phyloP scores from a whole-genome alignment of 2,113 vertebrate genomes.

The Tragelaphus strepsiceros region DNA sequence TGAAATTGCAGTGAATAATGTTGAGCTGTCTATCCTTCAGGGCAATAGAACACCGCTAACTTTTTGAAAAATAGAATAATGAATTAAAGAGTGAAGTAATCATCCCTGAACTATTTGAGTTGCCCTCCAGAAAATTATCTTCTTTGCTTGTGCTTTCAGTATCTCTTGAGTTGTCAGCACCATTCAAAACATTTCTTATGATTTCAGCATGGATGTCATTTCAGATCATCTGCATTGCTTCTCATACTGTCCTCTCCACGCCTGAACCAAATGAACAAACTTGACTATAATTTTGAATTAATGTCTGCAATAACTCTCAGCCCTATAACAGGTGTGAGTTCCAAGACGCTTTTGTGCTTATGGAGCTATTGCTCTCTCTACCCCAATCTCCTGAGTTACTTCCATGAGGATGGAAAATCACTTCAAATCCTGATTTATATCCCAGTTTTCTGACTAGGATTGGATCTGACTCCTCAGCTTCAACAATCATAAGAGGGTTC shows the following conservation, averaged over 20 bases:
- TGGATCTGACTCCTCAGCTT: background rate
- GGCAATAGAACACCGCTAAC: background rate
- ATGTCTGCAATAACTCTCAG: background rate
- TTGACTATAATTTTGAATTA: background rate
- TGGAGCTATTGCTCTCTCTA: background rate
- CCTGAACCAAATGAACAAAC: conserved; percentile 24
- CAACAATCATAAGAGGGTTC: background rate
- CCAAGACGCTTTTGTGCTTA: background rate
- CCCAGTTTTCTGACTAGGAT: background rate
- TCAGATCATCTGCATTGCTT: background rate
- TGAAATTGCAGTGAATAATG: background rate
- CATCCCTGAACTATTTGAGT: conserved; percentile 45
- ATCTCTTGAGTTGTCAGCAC: conserved; percentile 57
- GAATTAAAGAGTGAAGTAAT: conserved; percentile 48
- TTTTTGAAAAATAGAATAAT: conserved; percentile 63
- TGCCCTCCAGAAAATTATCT: conserved; percentile 46
- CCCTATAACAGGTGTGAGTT: background rate
- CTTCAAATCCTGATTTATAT: background rate
- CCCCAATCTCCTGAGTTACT: background rate
- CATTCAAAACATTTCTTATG: conserved; percentile 54
- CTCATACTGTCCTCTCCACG: background rate
- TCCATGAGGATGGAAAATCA: background rate
- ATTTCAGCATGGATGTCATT: conserved; percentile 34
- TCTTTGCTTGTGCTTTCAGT: conserved; percentile 1
- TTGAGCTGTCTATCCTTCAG: conserved; percentile 39